Evolutionary conservation across 64 coral and sea anemone genomes (phyloP).

Genomic region (Dendrophyllia cribrosa): DNA sequence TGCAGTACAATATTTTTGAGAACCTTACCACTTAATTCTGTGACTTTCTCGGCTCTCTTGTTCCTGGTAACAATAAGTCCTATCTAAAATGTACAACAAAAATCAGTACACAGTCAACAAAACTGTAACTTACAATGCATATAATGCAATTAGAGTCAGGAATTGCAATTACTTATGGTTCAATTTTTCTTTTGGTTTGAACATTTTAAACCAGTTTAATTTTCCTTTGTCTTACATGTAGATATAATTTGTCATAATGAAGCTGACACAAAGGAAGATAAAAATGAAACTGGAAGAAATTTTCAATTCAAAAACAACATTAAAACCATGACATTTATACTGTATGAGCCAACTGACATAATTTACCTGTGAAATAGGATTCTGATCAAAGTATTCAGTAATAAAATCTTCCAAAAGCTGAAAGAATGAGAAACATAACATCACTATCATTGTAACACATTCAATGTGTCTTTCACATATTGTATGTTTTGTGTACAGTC

Average conservation of each 20-base stretch:
- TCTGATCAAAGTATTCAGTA: constrained; percentile 98
- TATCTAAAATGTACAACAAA: constrained; percentile 58
- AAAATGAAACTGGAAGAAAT: no score
- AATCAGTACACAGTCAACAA: neutral
- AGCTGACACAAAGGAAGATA: no score
- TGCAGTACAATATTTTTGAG: neutral
- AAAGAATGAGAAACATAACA: constrained; percentile 29
- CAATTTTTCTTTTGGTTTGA: no score
- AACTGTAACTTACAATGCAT: constrained; percentile 35
- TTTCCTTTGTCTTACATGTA: no score
- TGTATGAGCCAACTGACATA: neutral
- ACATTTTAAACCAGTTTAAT: no score
- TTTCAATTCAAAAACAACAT: no score
- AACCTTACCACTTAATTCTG: constrained; percentile 86
- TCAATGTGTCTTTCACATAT: no score
- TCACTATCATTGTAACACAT: neutral
- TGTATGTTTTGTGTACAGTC: no score
- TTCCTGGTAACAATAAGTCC: constrained; percentile 90
- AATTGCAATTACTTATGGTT: no score
- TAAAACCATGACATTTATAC: no score
- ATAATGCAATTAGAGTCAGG: no score
- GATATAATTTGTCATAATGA: no score
- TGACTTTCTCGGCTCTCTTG: constrained; percentile 95
- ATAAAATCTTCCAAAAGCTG: constrained; percentile 93
- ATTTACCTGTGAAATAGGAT: constrained; percentile 98